Conservation (phyloP, 2,888 invertebrate species). For the Sphinx pinastri region DNA sequence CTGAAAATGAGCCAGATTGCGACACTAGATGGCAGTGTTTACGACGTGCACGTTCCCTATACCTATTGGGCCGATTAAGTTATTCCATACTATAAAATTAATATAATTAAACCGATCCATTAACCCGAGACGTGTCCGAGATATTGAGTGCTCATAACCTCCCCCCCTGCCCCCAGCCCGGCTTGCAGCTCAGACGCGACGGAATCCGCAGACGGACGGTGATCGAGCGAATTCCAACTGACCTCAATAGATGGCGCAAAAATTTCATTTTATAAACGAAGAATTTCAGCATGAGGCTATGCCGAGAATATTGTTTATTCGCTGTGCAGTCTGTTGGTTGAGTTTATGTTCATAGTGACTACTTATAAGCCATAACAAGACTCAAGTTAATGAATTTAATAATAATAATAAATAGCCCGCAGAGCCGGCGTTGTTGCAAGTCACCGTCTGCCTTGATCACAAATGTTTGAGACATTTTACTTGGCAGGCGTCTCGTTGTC, state of each 20-base stretch:
- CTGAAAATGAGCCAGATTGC: no score
- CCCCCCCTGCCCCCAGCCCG: no score
- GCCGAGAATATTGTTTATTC: neutral
- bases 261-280: slow-evolving; percentile 20
- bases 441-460: no score
- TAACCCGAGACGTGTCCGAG: slow-evolving; percentile 36
- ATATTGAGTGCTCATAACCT: slow-evolving; percentile 39
- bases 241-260: slow-evolving; percentile 39
- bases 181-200: neutral
- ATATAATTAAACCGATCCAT: slow-evolving; percentile 13
- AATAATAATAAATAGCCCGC: no score
- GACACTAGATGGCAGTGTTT: no score
- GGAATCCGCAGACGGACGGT: slow-evolving; percentile 16
- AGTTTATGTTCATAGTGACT: no score
- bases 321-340: neutral
- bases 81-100: neutral
- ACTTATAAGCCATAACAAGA: no score
- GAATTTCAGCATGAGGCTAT: slow-evolving; percentile 14
- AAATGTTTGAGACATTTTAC: no score
- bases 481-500: no score
- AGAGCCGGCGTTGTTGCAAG: no score
- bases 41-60: no score
- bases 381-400: no score
- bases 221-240: slow-evolving; percentile 39
- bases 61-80: neutral